phyloP scores from a whole-genome alignment of 2,797 vertebrate species.

The Myotis pilosus region DNA sequence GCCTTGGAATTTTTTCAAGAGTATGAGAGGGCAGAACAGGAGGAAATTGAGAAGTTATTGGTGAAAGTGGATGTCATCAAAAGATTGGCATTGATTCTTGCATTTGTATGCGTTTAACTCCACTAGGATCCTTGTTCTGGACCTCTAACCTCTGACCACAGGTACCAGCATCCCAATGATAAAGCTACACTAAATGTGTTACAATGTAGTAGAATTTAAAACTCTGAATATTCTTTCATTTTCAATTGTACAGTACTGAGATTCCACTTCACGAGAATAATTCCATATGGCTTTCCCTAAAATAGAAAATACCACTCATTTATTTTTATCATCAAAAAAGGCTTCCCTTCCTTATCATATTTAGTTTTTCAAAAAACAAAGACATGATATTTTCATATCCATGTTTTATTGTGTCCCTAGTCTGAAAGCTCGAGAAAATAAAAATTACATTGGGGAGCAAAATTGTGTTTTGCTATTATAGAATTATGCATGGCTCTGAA shows the following conservation, averaged over 20 bases:
- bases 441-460: slow-evolving; percentile 1
- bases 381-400: background rate
- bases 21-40: background rate
- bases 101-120: background rate
- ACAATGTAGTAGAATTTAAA: background rate
- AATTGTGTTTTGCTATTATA: background rate
- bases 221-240: background rate
- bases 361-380: background rate
- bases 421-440: background rate
- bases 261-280: background rate
- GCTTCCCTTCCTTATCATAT: background rate
- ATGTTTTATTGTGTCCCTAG: slow-evolving; percentile 11
- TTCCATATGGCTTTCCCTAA: background rate
- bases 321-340: background rate
- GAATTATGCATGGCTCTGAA: background rate
- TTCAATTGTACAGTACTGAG: background rate
- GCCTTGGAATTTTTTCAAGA: background rate
- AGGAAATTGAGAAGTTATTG: background rate
- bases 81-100: background rate
- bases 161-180: background rate
- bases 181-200: background rate
- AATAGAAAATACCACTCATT: background rate
- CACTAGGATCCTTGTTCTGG: background rate
- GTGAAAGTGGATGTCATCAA: background rate
- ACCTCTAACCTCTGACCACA: background rate